phyloP scores from a whole-genome alignment of 2,113 vertebrate species.

The Engraulis encrasicolus region DNA sequence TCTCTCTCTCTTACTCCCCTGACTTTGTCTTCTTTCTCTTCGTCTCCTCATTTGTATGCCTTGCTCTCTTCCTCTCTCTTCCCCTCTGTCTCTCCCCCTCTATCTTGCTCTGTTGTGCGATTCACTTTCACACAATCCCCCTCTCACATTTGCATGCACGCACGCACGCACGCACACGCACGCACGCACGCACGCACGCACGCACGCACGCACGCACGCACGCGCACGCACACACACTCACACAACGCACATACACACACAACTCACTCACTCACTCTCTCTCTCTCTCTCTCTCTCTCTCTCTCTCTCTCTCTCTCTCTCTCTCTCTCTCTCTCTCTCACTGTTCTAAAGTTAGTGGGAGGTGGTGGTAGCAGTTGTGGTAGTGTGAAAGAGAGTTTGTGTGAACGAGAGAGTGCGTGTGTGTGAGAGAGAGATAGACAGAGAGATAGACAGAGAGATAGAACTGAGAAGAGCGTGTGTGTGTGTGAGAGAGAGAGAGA shows the following conservation, averaged over 20 bases:
- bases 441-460: too few relatives aligned
- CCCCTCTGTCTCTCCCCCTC: background rate
- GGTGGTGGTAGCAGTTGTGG: background rate
- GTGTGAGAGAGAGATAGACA: too few relatives aligned
- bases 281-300: slow-evolving; percentile 43
- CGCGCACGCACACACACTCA: too few relatives aligned
- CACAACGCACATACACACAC: too few relatives aligned
- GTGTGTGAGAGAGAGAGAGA: too few relatives aligned
- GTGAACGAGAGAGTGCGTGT: too few relatives aligned
- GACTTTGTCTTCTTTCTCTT: too few relatives aligned
- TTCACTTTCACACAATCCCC: background rate
- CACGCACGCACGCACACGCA: too few relatives aligned
- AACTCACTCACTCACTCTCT: background rate
- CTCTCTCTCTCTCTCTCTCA: slow-evolving; percentile 54
- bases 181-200: too few relatives aligned
- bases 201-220: too few relatives aligned
- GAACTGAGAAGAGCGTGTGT: too few relatives aligned
- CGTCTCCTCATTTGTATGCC: slow-evolving; percentile 33
- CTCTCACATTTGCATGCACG: too few relatives aligned
- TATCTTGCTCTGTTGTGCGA: background rate
- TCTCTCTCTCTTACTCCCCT: slow-evolving; percentile 32
- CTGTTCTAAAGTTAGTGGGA: slow-evolving; percentile 87
- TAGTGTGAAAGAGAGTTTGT: background rate
- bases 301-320: slow-evolving; percentile 50
- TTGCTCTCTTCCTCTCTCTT: background rate